phyloP scores from a whole-genome alignment of 2,797 vertebrate genomes.

The Poliocrania exsul region DNA sequence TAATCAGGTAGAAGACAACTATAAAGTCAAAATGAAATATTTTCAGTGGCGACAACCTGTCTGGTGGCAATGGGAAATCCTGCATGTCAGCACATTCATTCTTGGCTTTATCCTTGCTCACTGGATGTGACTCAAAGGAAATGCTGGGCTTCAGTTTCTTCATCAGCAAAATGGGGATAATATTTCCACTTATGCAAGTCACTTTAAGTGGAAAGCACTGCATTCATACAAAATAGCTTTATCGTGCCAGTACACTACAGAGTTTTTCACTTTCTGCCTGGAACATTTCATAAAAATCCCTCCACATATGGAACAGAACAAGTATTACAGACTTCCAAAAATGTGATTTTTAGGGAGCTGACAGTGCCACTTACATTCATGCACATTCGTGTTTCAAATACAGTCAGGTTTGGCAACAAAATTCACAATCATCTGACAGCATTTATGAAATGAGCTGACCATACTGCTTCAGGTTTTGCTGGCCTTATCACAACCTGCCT shows the following conservation, averaged over 20 bases:
- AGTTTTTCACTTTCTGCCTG: conserved; percentile 54
- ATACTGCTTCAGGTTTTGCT: not conserved
- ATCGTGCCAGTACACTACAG: conserved; percentile 18
- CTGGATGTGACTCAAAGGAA: conserved; percentile 64
- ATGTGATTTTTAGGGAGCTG: conserved; percentile 53
- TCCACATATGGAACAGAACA: conserved; percentile 57
- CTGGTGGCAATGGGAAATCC: conserved; percentile 55
- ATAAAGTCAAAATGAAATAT: conserved; percentile 49
- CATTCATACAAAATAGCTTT: conserved; percentile 29
- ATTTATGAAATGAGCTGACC: conserved; percentile 1
- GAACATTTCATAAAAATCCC: conserved; percentile 59
- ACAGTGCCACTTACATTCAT: conserved; percentile 40
- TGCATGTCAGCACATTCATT: conserved; percentile 56
- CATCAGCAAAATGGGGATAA: conserved; percentile 58
- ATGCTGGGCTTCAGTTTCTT: conserved; percentile 55
- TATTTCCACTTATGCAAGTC: conserved; percentile 62
- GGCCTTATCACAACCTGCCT: not conserved
- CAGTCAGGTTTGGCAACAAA: conserved; percentile 27
- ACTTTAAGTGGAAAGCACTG: conserved; percentile 46
- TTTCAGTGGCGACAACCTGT: conserved; percentile 39
- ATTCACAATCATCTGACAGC: conserved; percentile 39
- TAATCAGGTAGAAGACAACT: not conserved
- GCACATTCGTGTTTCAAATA: conserved; percentile 34
- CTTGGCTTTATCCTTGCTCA: conserved; percentile 52
- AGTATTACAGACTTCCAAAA: conserved; percentile 51